These are phyloP conservation scores for Galeopterus variegatus DNA, from an alignment of 2,113 vertebrate species.

Conservation along the genomic window DNA sequence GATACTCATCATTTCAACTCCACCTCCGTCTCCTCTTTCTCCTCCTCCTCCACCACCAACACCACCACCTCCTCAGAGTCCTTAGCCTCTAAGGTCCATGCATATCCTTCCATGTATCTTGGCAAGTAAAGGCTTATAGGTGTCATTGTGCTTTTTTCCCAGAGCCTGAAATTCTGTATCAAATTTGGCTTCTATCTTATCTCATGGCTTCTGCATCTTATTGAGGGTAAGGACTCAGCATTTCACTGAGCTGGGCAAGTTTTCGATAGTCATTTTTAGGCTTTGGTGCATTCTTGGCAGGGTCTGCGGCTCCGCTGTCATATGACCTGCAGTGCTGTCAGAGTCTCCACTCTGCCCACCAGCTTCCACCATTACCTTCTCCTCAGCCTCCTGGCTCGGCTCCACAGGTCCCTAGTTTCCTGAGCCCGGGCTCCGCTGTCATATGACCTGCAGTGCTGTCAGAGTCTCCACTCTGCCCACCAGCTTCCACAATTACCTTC, in stretches of 20 bases:
- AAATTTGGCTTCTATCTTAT: not conserved
- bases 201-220: not conserved
- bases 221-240: not conserved
- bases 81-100: not conserved
- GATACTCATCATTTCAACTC: not conserved
- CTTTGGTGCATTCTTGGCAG: not conserved
- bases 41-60: not conserved
- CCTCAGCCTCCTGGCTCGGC: accelerated
- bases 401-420: accelerated
- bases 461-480: not conserved
- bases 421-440: too few species aligned
- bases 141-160: not conserved
- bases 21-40: too few species aligned
- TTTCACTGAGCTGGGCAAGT: not conserved
- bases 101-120: not conserved
- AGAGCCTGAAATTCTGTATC: not conserved
- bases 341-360: not conserved
- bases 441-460: too few species aligned
- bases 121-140: not conserved
- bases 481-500: accelerated
- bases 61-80: not conserved
- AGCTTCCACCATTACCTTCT: accelerated
- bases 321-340: too few species aligned
- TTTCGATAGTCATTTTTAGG: not conserved
- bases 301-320: too few species aligned